phyloP scores from a whole-genome alignment of 2,888 invertebrate species.

The Crossocerus cetratus region DNA sequence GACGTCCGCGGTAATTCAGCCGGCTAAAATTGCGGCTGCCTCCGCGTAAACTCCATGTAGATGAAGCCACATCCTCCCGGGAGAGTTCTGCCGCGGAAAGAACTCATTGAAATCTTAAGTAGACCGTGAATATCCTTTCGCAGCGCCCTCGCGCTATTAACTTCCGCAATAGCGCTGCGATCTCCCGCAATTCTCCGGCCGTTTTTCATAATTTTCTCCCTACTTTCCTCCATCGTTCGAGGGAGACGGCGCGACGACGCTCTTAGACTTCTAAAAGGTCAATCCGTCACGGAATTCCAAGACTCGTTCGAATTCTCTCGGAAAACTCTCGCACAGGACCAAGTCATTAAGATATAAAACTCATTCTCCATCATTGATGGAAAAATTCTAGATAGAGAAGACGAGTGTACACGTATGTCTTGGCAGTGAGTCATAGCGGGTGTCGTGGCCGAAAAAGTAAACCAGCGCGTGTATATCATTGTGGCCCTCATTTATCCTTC shows the following conservation, averaged over 20 bases:
- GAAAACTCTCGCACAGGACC: too few species aligned
- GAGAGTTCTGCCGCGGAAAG: constrained; percentile 7
- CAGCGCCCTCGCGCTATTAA: constrained; percentile 4
- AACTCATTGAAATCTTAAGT: constrained; percentile 41
- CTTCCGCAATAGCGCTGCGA: constrained; percentile 9
- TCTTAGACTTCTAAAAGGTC: constrained; percentile 1
- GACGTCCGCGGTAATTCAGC: constrained; percentile 28
- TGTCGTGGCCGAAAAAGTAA: too few species aligned
- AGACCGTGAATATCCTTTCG: constrained; percentile 18
- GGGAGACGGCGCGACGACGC: neutral
- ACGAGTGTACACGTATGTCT: too few species aligned
- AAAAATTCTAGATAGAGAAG: too few species aligned
- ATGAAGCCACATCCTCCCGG: constrained; percentile 14
- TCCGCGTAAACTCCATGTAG: constrained; percentile 13
- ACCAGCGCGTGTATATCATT: too few species aligned
- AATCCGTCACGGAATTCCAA: too few species aligned
- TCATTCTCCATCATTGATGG: too few species aligned
- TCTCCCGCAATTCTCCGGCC: neutral
- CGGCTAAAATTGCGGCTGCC: constrained; percentile 38
- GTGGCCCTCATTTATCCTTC: too few species aligned
- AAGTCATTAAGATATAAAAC: too few species aligned
- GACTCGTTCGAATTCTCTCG: too few species aligned
- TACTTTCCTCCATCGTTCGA: too few species aligned
- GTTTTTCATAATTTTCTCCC: neutral
- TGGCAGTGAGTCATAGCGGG: too few species aligned